Percentiles rank a stretch among this genome's conserved stretches.
Evolutionary conservation across 2,797 vertebrate species (phyloP).

Genomic region (Microcaecilia unicolor): DNA sequence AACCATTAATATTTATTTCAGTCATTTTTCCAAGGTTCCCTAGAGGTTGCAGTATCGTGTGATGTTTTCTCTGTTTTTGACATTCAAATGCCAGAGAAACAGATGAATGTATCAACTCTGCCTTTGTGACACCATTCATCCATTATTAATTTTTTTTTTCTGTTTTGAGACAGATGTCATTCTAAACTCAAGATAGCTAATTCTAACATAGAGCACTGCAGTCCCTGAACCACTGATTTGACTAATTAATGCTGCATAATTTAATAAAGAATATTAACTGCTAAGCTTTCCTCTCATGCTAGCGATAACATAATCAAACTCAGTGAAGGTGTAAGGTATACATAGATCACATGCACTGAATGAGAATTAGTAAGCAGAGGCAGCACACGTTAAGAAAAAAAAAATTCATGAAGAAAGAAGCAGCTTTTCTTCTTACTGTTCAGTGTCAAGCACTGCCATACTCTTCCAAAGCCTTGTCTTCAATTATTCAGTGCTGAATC

Average conservation of each 20-base stretch:
- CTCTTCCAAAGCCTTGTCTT: neutral
- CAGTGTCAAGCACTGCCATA: neutral
- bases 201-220: slow-evolving; percentile 11
- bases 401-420: neutral
- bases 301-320: slow-evolving; percentile 15
- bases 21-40: neutral
- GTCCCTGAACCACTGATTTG: slow-evolving; percentile 20
- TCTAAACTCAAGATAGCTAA: slow-evolving; percentile 23
- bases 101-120: slow-evolving; percentile 17
- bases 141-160: slow-evolving; percentile 35
- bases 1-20: slow-evolving; percentile 17
- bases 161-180: slow-evolving; percentile 20
- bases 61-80: slow-evolving; percentile 12
- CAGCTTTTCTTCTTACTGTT: neutral
- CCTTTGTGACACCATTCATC: slow-evolving; percentile 23
- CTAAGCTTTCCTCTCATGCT: slow-evolving; percentile 10
- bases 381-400: neutral
- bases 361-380: slow-evolving; percentile 18
- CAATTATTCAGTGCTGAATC: neutral
- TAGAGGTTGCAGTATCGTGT: slow-evolving; percentile 3
- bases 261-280: slow-evolving; percentile 35
- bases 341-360: slow-evolving; percentile 8
- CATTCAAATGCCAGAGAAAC: slow-evolving; percentile 12
- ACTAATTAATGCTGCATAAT: slow-evolving; percentile 42
- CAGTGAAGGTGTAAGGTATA: neutral